Conservation (phyloP, 2,888 invertebrate species). For the Dorcus parallelipipedus region DNA sequence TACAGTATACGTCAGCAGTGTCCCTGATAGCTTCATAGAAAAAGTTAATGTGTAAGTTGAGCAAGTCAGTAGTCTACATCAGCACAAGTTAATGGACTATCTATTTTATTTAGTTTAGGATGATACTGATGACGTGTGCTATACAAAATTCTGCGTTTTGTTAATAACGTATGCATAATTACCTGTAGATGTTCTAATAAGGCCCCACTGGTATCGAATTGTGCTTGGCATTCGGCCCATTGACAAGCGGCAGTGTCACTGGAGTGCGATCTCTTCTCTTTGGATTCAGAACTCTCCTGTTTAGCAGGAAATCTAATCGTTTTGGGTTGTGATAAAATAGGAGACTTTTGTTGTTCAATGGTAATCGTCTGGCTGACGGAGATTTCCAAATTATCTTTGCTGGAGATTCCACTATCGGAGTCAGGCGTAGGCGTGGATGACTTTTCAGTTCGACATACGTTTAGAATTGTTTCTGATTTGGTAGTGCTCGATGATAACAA, state of each 20-base stretch:
- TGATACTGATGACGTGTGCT: not conserved
- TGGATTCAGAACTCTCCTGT: slow-evolving; percentile 40
- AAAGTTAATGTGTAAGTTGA: no score
- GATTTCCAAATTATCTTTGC: slow-evolving; percentile 38
- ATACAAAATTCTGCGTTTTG: not conserved
- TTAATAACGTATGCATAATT: slow-evolving; percentile 25
- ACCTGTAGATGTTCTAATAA: slow-evolving; percentile 87
- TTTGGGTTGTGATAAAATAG: slow-evolving; percentile 76
- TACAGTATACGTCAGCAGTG: no score
- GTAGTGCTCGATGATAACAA: slow-evolving; percentile 25
- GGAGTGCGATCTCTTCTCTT: slow-evolving; percentile 40
- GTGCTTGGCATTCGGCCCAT: slow-evolving; percentile 79
- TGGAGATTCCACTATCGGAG: slow-evolving; percentile 45
- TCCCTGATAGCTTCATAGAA: no score
- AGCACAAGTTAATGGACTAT: no score
- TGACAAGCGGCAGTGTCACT: slow-evolving; percentile 58
- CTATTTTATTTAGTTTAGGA: not conserved
- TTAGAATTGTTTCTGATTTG: slow-evolving; percentile 21
- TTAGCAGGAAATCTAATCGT: slow-evolving; percentile 75
- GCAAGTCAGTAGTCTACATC: no score
- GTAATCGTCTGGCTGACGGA: slow-evolving; percentile 35
- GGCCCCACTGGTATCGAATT: slow-evolving; percentile 75
- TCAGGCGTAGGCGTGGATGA: slow-evolving; percentile 28
- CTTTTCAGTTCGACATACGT: slow-evolving; percentile 20
- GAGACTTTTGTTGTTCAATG: slow-evolving; percentile 58